Base-by-base conservation (phyloP, 92 coral and sea anemone genomes). In the Phenganax stokvisi region DNA sequence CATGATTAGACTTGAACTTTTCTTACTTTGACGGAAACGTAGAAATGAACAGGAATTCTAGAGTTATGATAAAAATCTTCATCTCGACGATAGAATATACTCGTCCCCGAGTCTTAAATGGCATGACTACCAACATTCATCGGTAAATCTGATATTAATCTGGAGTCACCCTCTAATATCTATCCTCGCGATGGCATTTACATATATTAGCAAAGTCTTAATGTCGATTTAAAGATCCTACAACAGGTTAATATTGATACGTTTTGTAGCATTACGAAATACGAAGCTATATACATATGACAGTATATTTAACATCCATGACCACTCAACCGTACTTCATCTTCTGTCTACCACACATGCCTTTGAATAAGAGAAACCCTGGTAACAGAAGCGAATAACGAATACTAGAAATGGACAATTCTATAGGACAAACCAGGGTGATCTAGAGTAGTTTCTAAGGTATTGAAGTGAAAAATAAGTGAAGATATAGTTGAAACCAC, bases 201-300 rank as follows among this genome's bases (percentile, higher is more conserved):
- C 72, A 66, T 66, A 66, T 66, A 6, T 66, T 29, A 74, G 29
- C 6, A 52, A 4, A 7, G 10, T 52, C 20, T 37, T 37, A 37
- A 37, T 56, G 80, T 76, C 13, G 56, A 54, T 44, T 78, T 37
- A 78, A 31, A 76, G 13, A 51, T 54, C 27, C 51, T 61, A n/a
- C 47, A 37, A 37, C 82, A 78, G 82, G 82, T 78, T 62, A 51
- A 61, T 78, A 78, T 78, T 51, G 82, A 30, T 63, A 61, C 82
- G 82, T 57, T 11, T 78, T 60, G 53, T 78, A 61, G 82, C 72
- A 78, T 78, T 61, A 78, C 29, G 63, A 61, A 51, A 25, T 61
- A 78, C 29, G 63, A 61, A 51, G 54, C 67, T 60, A 58, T 57
- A 54, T 58, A 53, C 37, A 51, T 78, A 78, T 61, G 72, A 72